Percentiles rank a stretch among this genome's conserved stretches.
These are phyloP conservation scores for Pachyuromys duprasi DNA, from an alignment of 2,797 vertebrate species.

Conservation along the genomic window DNA sequence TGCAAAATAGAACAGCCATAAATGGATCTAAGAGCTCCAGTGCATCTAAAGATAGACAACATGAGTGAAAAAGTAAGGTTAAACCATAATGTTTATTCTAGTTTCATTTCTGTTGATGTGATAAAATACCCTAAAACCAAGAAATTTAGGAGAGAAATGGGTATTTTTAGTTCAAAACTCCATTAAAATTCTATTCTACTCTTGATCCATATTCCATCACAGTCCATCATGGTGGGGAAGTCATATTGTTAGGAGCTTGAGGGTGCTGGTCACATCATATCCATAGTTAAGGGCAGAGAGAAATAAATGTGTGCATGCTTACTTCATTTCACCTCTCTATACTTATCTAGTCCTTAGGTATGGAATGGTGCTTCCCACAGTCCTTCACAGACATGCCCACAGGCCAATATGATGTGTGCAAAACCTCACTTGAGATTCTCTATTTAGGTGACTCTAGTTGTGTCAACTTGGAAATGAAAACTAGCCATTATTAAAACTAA, in stretches of 20 bases:
- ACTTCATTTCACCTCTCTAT: not conserved
- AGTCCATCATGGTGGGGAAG: not conserved
- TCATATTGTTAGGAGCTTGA: not conserved
- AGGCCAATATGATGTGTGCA: not conserved
- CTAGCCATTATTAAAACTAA: not conserved
- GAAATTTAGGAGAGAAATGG: not conserved
- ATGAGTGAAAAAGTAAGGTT: slow-evolving; percentile 25
- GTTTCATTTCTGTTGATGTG: not conserved
- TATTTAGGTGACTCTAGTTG: not conserved
- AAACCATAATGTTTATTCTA: not conserved
- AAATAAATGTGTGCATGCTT: not conserved
- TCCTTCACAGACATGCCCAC: not conserved
- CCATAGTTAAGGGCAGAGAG: not conserved
- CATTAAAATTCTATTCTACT: not conserved
- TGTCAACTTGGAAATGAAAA: not conserved
- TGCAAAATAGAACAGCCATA: not conserved
- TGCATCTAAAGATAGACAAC: slow-evolving; percentile 12
- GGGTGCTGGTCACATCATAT: not conserved
- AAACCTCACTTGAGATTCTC: not conserved
- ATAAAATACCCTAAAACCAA: not conserved
- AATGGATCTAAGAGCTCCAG: not conserved
- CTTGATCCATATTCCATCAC: not conserved
- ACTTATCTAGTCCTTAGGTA: not conserved
- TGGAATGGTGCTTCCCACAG: not conserved
- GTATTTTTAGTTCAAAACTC: not conserved